Evolutionary conservation across 2,888 invertebrate species (phyloP).

Genomic region (Amphimallon solstitiale): DNA sequence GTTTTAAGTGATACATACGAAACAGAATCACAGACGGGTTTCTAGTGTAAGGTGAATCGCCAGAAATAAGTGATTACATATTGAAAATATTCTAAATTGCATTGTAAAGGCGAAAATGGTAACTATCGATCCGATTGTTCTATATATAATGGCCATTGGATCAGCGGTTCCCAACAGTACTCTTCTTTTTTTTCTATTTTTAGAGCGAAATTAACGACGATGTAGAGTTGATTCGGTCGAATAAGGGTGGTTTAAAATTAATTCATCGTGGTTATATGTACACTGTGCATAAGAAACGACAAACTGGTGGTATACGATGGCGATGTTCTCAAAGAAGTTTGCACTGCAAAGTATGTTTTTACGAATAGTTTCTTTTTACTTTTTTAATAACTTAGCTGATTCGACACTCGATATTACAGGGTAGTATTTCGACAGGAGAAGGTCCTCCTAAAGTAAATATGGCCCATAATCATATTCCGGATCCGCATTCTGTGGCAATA

Average conservation of each 20-base stretch:
- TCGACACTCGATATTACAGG: constrained; percentile 47
- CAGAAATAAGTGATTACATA: not conserved
- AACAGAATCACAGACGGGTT: too few relatives aligned
- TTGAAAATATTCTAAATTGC: not conserved
- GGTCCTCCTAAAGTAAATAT: constrained; percentile 59
- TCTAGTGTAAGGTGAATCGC: not conserved
- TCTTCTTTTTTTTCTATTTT: constrained; percentile 8
- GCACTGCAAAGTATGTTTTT: constrained; percentile 59
- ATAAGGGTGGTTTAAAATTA: constrained; percentile 64
- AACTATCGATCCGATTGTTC: constrained; percentile 28
- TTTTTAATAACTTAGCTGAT: too few relatives aligned
- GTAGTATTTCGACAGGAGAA: constrained; percentile 60
- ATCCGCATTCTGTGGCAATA: constrained; percentile 60
- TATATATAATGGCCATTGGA: constrained; percentile 46
- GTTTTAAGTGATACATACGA: too few relatives aligned
- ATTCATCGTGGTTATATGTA: constrained; percentile 65
- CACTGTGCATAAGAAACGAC: constrained; percentile 63
- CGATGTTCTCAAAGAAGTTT: constrained; percentile 62
- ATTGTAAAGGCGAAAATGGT: constrained; percentile 16
- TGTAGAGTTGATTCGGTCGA: constrained; percentile 60
- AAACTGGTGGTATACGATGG: constrained; percentile 63
- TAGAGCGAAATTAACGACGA: constrained; percentile 42
- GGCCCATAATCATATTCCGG: constrained; percentile 63
- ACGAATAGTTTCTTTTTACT: not conserved
- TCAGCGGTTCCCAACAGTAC: constrained; percentile 47